phyloP scores from a whole-genome alignment of 2,797 vertebrate genomes.

The Tenualosa thibaudeaui region DNA sequence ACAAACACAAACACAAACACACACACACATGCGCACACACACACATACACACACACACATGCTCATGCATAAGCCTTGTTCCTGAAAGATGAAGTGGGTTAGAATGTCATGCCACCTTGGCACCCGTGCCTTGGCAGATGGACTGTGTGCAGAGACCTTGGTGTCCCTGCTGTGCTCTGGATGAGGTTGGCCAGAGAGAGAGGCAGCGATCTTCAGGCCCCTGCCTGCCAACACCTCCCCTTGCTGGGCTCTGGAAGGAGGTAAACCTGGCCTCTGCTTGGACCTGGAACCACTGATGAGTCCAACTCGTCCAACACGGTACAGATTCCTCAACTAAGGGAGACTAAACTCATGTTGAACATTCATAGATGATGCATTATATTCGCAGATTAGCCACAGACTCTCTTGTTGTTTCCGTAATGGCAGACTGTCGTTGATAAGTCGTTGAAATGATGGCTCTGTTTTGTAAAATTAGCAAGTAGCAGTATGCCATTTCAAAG shows the following conservation, averaged over 20 bases:
- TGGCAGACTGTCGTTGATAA: too few species aligned
- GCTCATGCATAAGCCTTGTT: background rate
- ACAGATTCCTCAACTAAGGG: background rate
- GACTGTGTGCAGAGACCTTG: constrained; percentile 5
- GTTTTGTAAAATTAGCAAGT: too few species aligned
- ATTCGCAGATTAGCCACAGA: too few species aligned
- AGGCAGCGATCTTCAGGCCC: constrained; percentile 42
- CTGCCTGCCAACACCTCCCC: constrained; percentile 42
- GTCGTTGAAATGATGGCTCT: too few species aligned
- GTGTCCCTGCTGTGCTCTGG: constrained; percentile 27
- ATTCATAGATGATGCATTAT: too few species aligned
- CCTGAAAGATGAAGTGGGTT: background rate
- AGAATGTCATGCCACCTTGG: background rate
- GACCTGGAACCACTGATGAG: background rate
- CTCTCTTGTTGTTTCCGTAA: too few species aligned
- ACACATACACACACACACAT: constrained; percentile 24
- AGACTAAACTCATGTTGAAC: too few species aligned
- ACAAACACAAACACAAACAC: background rate
- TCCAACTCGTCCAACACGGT: background rate
- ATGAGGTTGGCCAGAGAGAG: constrained; percentile 43
- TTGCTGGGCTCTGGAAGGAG: constrained; percentile 42
- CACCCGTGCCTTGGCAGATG: background rate
- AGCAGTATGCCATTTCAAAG: too few species aligned
- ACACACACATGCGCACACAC: constrained; percentile 29
- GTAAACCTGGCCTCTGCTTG: constrained; percentile 47